Evolutionary conservation across 2,888 invertebrate species (phyloP).

Genomic region (Microctonus hyperodae): DNA sequence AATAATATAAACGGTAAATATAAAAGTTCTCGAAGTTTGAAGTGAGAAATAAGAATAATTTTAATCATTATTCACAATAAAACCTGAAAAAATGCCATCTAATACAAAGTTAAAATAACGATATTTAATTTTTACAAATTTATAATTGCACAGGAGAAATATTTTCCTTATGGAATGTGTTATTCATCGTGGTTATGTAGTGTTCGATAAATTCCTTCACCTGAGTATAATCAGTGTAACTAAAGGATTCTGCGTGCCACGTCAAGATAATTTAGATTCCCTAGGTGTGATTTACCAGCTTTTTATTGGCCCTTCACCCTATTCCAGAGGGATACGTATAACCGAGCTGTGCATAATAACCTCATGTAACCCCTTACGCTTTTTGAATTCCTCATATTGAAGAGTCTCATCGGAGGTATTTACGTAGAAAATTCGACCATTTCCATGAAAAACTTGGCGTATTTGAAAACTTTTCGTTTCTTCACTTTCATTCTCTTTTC

Average conservation of each 20-base stretch:
- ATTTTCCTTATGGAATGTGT: conserved; percentile 50
- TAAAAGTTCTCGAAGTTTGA: neutral
- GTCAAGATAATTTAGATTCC: conserved; percentile 57
- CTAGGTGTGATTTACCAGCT: conserved; percentile 52
- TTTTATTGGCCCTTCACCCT: conserved; percentile 42
- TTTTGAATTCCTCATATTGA: conserved; percentile 26
- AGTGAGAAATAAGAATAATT: neutral
- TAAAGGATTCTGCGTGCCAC: conserved; percentile 45
- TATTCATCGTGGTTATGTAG: conserved; percentile 46
- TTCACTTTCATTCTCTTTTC: neutral
- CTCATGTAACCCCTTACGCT: neutral
- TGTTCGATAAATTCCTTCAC: conserved; percentile 55
- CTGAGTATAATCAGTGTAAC: conserved; percentile 6
- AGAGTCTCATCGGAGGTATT: neutral
- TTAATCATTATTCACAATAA: neutral
- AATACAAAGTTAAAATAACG: neutral
- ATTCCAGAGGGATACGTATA: conserved; percentile 30
- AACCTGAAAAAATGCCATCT: neutral
- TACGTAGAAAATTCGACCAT: neutral
- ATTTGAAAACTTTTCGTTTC: neutral
- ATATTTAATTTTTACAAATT: neutral
- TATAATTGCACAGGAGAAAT: conserved; percentile 41
- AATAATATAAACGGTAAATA: neutral
- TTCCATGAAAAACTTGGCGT: neutral
- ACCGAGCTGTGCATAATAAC: neutral